Evolutionary conservation across 2,797 vertebrate species (phyloP), one percentile per base, ranked within the genome.

Genomic region (Podarcis siculus): DNA sequence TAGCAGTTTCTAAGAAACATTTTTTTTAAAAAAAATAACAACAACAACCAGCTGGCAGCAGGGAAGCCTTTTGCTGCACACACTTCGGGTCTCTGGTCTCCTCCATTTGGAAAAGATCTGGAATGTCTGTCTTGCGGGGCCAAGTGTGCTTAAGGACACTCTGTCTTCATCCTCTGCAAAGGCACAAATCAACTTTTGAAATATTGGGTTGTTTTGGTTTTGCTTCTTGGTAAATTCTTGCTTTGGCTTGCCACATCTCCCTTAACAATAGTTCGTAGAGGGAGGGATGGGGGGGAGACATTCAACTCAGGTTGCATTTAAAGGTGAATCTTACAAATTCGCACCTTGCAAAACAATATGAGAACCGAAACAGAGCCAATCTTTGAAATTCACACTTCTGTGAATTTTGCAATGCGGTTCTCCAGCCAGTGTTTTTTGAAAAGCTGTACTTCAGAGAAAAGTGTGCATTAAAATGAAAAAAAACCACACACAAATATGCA

Each of bases 81-180:
- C 32, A 2, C 37, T 27, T 27, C n/a, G 35, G 23, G 8, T 82
- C 9, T 78, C 49, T 89, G 1, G 0, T 15, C 45, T 85, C 55
- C 2, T 79, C 73, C 71, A n/a, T 3, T 8, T 2, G 55, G 8
- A 35, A n/a, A 77, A 69, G n/a, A 64, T 6, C n/a, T 45, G 90
- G 82, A 72, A 91, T 91, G 21, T 7, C 39, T 12, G 73, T 2
- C 79, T 79, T 37, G 42, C 67, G 49, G 86, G 66, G 87, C 87
- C 89, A 84, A 91, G 82, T 0, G 3, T 91, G 92, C 92, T 88
- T 81, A 91, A 92, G 86, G 78, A 25, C 15, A 35, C 64, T 71
- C 67, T 0, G 0, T 1, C 12, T 69, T 84, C 30, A 3, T 1
- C 5, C 0, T 0, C 80, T 55, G 8, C 3, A 9, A 69, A 61